Evolutionary conservation across 2,888 invertebrate species (phyloP).

Genomic region (Hesperia comma): DNA sequence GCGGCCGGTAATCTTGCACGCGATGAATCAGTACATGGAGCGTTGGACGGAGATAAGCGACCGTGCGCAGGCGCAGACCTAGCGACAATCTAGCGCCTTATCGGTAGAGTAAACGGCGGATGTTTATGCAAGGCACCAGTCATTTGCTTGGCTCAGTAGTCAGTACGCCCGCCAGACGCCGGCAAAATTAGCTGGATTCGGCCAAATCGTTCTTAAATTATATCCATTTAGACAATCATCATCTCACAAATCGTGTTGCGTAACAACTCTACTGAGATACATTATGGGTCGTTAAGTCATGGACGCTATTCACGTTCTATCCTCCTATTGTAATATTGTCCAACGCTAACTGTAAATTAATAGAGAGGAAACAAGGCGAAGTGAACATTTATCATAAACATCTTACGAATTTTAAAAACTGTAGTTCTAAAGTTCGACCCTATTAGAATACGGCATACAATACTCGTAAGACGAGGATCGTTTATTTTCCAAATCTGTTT

Average conservation of each 20-base stretch:
- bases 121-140: constrained; percentile 64
- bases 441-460: no score
- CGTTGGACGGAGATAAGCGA: constrained; percentile 56
- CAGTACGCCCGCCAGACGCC: constrained; percentile 36
- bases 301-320: constrained; percentile 11
- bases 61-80: constrained; percentile 29
- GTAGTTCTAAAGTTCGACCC: no score
- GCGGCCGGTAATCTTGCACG: constrained; percentile 39
- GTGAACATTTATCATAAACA: no score
- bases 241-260: constrained; percentile 26
- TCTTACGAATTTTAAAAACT: no score
- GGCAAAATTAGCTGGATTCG: constrained; percentile 20
- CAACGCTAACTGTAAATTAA: neutral
- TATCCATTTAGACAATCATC: constrained; percentile 32
- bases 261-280: constrained; percentile 19
- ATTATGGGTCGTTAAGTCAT: constrained; percentile 22
- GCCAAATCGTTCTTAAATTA: constrained; percentile 36
- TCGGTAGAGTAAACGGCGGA: constrained; percentile 67
- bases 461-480: no score
- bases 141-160: constrained; percentile 51
- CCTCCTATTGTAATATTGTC: constrained; percentile 3
- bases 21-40: constrained; percentile 48
- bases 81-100: constrained; percentile 57
- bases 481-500: no score
- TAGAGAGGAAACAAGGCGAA: no score